Evolutionary conservation across 1,140 invertebrate genomes (phyloP), one percentile per base, ranked within the genome.

Genomic region (Pararge aegeria): DNA sequence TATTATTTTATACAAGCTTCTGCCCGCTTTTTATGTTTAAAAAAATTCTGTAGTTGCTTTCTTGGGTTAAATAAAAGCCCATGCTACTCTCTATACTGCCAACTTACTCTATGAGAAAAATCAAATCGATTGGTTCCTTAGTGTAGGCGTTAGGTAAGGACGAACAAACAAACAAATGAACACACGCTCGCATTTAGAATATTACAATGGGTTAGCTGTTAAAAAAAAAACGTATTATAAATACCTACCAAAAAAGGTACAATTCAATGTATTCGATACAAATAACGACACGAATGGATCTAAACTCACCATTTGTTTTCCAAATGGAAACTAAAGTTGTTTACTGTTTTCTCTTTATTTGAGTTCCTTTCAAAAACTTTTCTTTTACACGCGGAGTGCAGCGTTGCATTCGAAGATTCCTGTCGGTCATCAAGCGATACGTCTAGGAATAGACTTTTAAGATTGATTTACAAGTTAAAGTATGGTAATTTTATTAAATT

Each of bases 301-400:
- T 46, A 46, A 46, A 46, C 42, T 46, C 42, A 20, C 42, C 42
- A 46, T 46, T 46, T 46, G 42, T 46, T 46, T n/a, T 46, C 18
- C 42, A 46, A 46, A 46, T 46, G 42, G 42, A 46, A 46, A 46
- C 42, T 46, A 46, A 46, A 46, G 42, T 46, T 46, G 42, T 46
- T 46, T 46, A 46, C 42, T 20, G 42, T 46, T 46, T 20, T 46
- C 42, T 46, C 42, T 46, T 46, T 46, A 46, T 46, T 46, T 46
- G 42, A 46, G 19, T 16, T 46, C 42, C 42, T 46, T 46, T 46
- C 42, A 46, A 46, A 46, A 46, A 46, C 18, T 46, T 46, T 46
- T 16, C 42, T 46, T 46, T 46, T 20, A 46, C 42, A 46, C 42
- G 42, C 42, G 42, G 42, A 46, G 42, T 16, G 42, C 42, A 20